phyloP scores from a whole-genome alignment of 2,888 invertebrate species.

The Drosophila mimetica region DNA sequence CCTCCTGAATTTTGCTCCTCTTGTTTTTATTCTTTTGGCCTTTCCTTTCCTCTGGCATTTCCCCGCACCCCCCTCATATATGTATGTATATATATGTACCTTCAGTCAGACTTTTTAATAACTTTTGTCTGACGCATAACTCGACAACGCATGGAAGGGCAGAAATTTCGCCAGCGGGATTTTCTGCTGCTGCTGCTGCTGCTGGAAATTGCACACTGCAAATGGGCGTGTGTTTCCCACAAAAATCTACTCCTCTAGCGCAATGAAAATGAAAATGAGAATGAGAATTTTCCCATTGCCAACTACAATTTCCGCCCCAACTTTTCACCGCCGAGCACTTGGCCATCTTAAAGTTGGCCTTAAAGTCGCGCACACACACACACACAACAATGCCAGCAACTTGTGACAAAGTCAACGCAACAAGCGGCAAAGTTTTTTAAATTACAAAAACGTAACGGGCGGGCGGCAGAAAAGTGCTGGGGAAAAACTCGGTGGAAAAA shows the following conservation, averaged over 20 bases:
- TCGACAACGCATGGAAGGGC: conserved; percentile 20
- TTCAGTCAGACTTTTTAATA: conserved; percentile 70
- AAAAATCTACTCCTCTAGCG: conserved; percentile 1
- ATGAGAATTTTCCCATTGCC: conserved; percentile 10
- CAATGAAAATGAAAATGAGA: conserved; percentile 18
- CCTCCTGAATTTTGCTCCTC: conserved; percentile 13
- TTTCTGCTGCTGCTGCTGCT: not conserved
- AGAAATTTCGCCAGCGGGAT: conserved; percentile 21
- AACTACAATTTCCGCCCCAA: conserved; percentile 19
- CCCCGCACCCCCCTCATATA: no score
- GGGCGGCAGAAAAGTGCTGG: conserved; percentile 3
- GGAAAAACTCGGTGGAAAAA: conserved; percentile 10
- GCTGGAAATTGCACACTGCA: conserved; percentile 48
- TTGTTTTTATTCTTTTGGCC: conserved; percentile 9
- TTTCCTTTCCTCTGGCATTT: no score
- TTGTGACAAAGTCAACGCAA: conserved; percentile 44
- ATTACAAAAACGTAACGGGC: conserved; percentile 40
- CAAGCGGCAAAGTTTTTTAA: conserved; percentile 48
- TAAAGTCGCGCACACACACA: conserved; percentile 11
- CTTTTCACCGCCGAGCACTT: conserved; percentile 23
- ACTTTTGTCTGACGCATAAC: conserved; percentile 65
- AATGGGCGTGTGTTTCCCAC: not conserved
- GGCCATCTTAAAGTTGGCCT: conserved; percentile 33
- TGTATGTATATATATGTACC: conserved; percentile 18
- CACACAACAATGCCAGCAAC: conserved; percentile 29